A percentile compares a stretch with the other conserved stretches of the same genome.
These are phyloP conservation scores for Agraylea sexmaculata DNA, from an alignment of 1,140 invertebrate species.

Conservation along the genomic window DNA sequence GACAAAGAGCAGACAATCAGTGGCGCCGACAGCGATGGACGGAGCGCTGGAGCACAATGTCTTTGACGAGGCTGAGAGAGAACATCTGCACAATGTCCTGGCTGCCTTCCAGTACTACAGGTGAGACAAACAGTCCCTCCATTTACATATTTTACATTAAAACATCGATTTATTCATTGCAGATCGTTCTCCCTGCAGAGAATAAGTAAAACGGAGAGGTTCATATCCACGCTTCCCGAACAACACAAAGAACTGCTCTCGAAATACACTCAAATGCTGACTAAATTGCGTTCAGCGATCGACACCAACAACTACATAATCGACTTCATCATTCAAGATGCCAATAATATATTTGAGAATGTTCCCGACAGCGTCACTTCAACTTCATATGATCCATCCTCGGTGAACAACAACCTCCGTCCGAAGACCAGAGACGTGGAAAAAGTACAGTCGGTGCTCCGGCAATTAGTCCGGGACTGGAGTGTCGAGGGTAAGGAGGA, in stretches of 20 bases:
- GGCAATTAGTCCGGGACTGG: constrained; percentile 95
- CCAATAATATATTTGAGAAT: constrained; percentile 75
- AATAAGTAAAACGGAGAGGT: constrained; percentile 61
- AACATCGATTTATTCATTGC: constrained; percentile 19
- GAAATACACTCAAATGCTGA: constrained; percentile 65
- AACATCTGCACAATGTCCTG: constrained; percentile 67
- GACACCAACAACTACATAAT: constrained; percentile 79
- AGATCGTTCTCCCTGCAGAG: constrained; percentile 49
- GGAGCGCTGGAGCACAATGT: too few relatives aligned
- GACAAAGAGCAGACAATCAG: too few relatives aligned
- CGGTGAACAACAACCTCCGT: too few relatives aligned
- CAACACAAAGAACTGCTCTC: constrained; percentile 64
- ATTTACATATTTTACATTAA: constrained; percentile 22
- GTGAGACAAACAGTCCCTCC: constrained; percentile 35
- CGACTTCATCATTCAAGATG: constrained; percentile 70
- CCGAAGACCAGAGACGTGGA: too few relatives aligned
- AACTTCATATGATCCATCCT: too few relatives aligned
- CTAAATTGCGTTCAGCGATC: constrained; percentile 63
- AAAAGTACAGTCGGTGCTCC: constrained; percentile 87
- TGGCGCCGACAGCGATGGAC: too few relatives aligned
- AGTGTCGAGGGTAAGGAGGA: constrained; percentile 71
- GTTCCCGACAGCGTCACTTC: constrained; percentile 20
- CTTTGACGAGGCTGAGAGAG: constrained; percentile 58
- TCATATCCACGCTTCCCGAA: constrained; percentile 58
- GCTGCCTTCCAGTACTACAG: constrained; percentile 71